Evolutionary conservation across 2,888 invertebrate species (phyloP), one percentile per base, ranked within the genome.

Genomic region (Micoletzkya japonica): DNA sequence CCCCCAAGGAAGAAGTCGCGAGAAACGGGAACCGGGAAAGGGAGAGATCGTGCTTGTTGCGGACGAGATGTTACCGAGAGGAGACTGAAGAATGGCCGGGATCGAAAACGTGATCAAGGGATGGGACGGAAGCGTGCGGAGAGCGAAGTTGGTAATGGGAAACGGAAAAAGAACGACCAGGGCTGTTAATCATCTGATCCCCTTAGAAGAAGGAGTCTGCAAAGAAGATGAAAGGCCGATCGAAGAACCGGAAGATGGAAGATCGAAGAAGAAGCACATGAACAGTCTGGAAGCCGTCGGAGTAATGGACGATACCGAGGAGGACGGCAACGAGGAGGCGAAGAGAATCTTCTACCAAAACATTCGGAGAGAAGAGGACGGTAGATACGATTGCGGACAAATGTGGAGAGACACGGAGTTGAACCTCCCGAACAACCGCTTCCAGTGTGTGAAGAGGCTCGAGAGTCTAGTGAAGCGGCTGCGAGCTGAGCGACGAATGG

Each of bases 381-480:
- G 73, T n/a, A 37, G 73, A 7, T 73, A 70, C 52, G 30, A 20
- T 4, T 54, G 52, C 2, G 10, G 61, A 1, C 66, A 34, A 34
- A 60, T 67, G 3, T 72, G 32, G 28, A 56, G 36, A 26, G 58
- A 66, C 24, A 2, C 24, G 0, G 32, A 6, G 1, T 32, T 20
- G 20, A 20, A 39, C 20, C 17, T 69, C 6, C 49, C 69, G 0
- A 37, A 56, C 37, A 66, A 73, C 39, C 26, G 57, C 4, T 26
- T 28, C 10, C 24, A 54, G 7, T 10, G 20, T 7, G 20, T 17
- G 7, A 7, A 24, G 24, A 26, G 17, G 7, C 54, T 54, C 54
- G 54, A 24, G 24, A 54, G 44, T 44, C 20, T 54, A 7, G 17
- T 17, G 17, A 54, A 24, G 17, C 7, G 54, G 17, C 54, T 24